Evolutionary conservation across 2,888 invertebrate genomes (phyloP).

Genomic region (Lochmaea capreae): DNA sequence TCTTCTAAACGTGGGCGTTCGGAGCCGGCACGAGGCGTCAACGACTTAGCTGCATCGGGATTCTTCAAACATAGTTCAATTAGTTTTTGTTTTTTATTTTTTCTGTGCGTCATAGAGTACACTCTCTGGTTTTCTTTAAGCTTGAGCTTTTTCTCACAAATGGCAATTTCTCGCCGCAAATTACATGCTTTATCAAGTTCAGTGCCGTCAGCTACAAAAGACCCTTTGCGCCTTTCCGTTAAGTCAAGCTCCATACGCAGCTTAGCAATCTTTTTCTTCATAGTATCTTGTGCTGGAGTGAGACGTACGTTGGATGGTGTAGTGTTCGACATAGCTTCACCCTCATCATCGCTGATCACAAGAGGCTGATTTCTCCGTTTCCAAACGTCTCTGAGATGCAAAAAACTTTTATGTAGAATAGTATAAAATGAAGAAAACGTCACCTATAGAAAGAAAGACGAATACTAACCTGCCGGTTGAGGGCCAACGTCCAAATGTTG

Average conservation of each 20-base stretch:
- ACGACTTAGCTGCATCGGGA: conserved; percentile 34
- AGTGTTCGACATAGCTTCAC: background rate
- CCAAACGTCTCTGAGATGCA: no score
- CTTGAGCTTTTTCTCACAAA: background rate
- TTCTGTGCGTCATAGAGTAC: background rate
- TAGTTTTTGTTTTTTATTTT: background rate
- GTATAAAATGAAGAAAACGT: background rate
- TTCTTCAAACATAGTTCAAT: conserved; percentile 11
- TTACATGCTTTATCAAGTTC: no score
- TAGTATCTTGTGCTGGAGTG: conserved; percentile 1
- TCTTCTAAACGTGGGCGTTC: conserved; percentile 42
- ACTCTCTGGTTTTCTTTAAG: background rate
- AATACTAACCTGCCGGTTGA: conserved; percentile 3
- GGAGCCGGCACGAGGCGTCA: conserved; percentile 21
- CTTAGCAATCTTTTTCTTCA: background rate
- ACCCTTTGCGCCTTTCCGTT: no score
- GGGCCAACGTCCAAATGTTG: background rate
- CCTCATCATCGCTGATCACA: no score
- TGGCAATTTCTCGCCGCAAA: conserved; percentile 1
- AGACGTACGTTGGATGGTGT: conserved; percentile 3
- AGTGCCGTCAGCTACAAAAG: no score
- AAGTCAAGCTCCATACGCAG: background rate
- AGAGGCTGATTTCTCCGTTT: no score
- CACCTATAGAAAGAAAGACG: background rate
- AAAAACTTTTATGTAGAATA: background rate